Conservation (phyloP, 2,888 invertebrate genomes). For the Cinara cedri region DNA sequence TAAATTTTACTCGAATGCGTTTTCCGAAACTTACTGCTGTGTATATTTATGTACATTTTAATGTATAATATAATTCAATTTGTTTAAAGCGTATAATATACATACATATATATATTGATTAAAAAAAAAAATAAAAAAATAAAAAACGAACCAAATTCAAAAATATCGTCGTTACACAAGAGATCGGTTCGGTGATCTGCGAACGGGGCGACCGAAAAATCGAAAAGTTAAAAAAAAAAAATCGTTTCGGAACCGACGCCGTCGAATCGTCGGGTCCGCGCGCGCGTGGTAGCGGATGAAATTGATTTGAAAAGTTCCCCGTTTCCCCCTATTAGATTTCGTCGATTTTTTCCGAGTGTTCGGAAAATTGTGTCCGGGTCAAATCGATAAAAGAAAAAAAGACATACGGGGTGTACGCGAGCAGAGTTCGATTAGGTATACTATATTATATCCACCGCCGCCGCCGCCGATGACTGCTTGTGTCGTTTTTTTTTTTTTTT, state of each 20-base stretch:
- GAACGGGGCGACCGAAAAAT: too few relatives aligned
- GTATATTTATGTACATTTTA: background rate
- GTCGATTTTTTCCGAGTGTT: background rate
- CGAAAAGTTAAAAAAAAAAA: too few relatives aligned
- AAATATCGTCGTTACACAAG: too few relatives aligned
- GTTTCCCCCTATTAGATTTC: background rate
- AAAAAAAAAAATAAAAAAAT: too few relatives aligned
- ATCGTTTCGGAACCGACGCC: too few relatives aligned
- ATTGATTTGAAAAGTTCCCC: slow-evolving; percentile 29
- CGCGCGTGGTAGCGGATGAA: too few relatives aligned
- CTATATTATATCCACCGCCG: too few relatives aligned
- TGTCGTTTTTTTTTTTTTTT: background rate
- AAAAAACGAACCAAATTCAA: too few relatives aligned
- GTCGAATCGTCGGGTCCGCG: too few relatives aligned
- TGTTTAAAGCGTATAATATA: background rate
- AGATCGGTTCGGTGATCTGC: too few relatives aligned
- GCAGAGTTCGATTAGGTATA: slow-evolving; percentile 20
- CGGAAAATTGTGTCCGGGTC: slow-evolving; percentile 23
- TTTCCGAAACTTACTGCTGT: background rate
- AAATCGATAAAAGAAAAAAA: slow-evolving; percentile 26
- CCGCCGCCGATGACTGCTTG: background rate
- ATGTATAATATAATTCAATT: background rate
- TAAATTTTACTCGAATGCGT: slow-evolving; percentile 20
- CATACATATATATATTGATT: too few relatives aligned
- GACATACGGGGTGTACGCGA: background rate